These are phyloP conservation scores for Miichthys miiuy DNA, from an alignment of 2,797 vertebrate species.

Conservation along the genomic window DNA sequence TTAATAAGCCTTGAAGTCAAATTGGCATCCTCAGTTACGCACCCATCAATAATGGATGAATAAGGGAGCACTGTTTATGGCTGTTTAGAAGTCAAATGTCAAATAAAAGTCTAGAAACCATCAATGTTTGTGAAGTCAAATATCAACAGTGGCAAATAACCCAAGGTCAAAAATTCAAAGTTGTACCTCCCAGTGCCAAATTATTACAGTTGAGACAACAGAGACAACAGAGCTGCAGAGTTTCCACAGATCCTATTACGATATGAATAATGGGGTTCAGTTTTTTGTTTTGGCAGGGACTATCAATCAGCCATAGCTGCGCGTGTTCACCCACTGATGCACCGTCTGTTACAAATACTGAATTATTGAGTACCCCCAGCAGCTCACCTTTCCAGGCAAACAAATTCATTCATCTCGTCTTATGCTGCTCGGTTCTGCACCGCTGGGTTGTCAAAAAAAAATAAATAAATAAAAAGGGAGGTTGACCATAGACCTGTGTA, in stretches of 20 bases:
- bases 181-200: slow-evolving; percentile 47
- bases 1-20: slow-evolving; percentile 82
- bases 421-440: slow-evolving; percentile 64
- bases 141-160: slow-evolving; percentile 36
- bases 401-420: slow-evolving; percentile 81
- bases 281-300: slow-evolving; percentile 80
- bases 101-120: slow-evolving; percentile 50
- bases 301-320: slow-evolving; percentile 72
- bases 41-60: slow-evolving; percentile 79
- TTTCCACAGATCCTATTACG: slow-evolving; percentile 80
- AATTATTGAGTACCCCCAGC: slow-evolving; percentile 85
- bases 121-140: slow-evolving; percentile 49
- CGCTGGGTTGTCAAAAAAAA: slow-evolving; percentile 31
- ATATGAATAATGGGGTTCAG: slow-evolving; percentile 75
- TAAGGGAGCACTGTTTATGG: slow-evolving; percentile 50
- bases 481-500: not conserved
- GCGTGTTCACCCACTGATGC: slow-evolving; percentile 79
- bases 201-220: slow-evolving; percentile 62
- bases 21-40: slow-evolving; percentile 76
- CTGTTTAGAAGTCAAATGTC: slow-evolving; percentile 60
- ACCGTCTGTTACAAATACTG: slow-evolving; percentile 88
- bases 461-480: not conserved
- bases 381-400: slow-evolving; percentile 86
- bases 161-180: slow-evolving; percentile 50
- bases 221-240: slow-evolving; percentile 51